Evolutionary conservation across 2,797 vertebrate species (phyloP).

Genomic region (Cuculus canorus): DNA sequence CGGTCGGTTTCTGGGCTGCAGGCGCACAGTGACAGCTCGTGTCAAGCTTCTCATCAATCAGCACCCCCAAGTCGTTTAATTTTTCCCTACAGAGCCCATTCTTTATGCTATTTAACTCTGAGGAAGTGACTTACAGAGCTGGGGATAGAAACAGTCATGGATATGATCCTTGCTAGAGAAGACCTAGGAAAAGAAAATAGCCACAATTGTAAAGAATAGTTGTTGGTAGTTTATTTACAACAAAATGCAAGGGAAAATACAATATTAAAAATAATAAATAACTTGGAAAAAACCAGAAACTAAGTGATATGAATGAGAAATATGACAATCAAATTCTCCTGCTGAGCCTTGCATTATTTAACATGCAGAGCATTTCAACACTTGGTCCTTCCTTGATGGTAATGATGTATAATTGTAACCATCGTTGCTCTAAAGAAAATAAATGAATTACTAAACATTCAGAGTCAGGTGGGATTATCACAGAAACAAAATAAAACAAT

Average conservation of each 20-base stretch:
- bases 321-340: constrained; percentile 65
- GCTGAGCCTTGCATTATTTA: constrained; percentile 54
- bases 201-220: constrained; percentile 78
- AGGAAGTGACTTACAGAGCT: neutral
- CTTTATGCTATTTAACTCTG: neutral
- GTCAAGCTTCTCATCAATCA: too few relatives aligned
- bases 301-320: constrained; percentile 75
- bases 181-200: neutral
- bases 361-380: constrained; percentile 58
- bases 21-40: too few relatives aligned
- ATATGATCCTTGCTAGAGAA: neutral
- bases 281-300: constrained; percentile 78
- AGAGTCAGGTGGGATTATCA: constrained; percentile 27
- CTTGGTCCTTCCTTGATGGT: constrained; percentile 82
- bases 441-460: constrained; percentile 27
- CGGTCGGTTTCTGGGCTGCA: too few relatives aligned
- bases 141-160: neutral
- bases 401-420: constrained; percentile 31
- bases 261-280: constrained; percentile 89
- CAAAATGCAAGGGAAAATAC: constrained; percentile 84
- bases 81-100: neutral
- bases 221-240: constrained; percentile 94
- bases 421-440: constrained; percentile 36
- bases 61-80: too few relatives aligned
- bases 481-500: constrained; percentile 17